Conservation (phyloP, 2,888 invertebrate genomes). For the Catocala fraxini region DNA sequence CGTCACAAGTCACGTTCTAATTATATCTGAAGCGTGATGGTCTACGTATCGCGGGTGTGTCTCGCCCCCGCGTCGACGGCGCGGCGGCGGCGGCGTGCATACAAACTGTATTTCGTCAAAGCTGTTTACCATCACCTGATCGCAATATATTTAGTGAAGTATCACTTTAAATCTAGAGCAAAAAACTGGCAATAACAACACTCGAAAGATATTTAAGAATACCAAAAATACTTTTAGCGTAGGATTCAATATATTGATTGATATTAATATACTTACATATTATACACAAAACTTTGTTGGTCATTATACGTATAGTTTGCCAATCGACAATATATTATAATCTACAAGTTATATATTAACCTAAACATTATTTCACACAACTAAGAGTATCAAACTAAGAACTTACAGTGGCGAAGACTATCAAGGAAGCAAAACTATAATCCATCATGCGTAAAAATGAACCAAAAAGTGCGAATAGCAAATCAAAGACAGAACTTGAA, state of each 20-base stretch:
- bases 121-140: conserved; percentile 68
- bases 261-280: too few species aligned
- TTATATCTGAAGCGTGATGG: conserved; percentile 57
- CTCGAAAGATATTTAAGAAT: background rate
- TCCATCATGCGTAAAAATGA: conserved; percentile 11
- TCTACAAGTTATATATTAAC: too few species aligned
- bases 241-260: conserved; percentile 6
- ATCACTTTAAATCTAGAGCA: background rate
- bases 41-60: conserved; percentile 76
- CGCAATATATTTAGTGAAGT: conserved; percentile 55
- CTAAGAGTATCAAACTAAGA: background rate
- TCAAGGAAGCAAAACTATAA: conserved; percentile 22
- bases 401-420: conserved; percentile 10
- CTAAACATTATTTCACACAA: too few species aligned
- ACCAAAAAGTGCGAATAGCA: conserved; percentile 11
- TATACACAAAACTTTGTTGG: too few species aligned
- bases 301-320: conserved; percentile 5
- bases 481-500: conserved; percentile 8
- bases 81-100: background rate
- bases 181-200: conserved; percentile 3
- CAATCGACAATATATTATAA: background rate
- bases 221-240: background rate
- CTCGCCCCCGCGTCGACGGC: conserved; percentile 60
- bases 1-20: conserved; percentile 59
- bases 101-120: conserved; percentile 27